Conservation (phyloP, 2,888 invertebrate species). For the Endomychus coccineus region DNA sequence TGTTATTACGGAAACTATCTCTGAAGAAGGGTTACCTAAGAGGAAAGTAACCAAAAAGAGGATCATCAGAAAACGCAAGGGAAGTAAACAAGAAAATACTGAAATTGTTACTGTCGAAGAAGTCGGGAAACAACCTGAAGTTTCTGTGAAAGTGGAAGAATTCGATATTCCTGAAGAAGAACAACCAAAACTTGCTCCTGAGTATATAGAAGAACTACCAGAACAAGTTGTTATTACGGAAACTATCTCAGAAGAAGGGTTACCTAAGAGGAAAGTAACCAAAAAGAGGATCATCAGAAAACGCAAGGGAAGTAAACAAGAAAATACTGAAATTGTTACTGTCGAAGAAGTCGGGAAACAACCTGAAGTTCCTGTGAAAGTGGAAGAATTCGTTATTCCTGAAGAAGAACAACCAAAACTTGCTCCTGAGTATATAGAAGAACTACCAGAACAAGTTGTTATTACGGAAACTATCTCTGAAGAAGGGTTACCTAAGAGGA, state of each 20-base stretch:
- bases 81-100: constrained; percentile 40
- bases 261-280: constrained; percentile 19
- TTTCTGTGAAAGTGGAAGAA: constrained; percentile 34
- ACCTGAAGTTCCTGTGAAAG: too few relatives aligned
- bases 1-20: constrained; percentile 24
- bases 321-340: constrained; percentile 23
- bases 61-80: constrained; percentile 41
- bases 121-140: constrained; percentile 42
- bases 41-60: constrained; percentile 38
- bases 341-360: too few relatives aligned
- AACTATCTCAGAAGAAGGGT: constrained; percentile 18
- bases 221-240: constrained; percentile 36
- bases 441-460: too few relatives aligned
- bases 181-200: constrained; percentile 3
- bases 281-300: constrained; percentile 20
- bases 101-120: constrained; percentile 42
- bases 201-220: constrained; percentile 29
- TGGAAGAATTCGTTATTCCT: too few relatives aligned
- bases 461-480: too few relatives aligned
- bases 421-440: too few relatives aligned
- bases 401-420: too few relatives aligned
- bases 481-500: too few relatives aligned
- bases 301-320: constrained; percentile 21
- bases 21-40: constrained; percentile 23
- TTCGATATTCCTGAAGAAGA: constrained; percentile 27